phyloP scores from a whole-genome alignment of 2,888 invertebrate genomes.

The Prosapia bicincta region DNA sequence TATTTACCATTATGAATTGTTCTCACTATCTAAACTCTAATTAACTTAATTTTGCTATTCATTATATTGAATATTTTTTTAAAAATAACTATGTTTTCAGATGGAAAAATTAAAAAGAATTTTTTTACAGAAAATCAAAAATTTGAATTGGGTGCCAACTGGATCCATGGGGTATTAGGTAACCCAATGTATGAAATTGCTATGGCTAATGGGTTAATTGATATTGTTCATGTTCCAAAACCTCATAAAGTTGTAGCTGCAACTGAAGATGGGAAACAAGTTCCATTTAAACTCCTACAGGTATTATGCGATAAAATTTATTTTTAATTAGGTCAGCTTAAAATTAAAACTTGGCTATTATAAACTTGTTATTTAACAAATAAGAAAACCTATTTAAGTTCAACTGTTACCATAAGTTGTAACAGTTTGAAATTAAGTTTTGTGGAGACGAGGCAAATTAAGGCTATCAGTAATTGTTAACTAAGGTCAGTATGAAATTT shows the following conservation, averaged over 20 bases:
- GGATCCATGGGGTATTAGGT: conserved; percentile 88
- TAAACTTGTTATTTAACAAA: background rate
- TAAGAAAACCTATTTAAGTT: background rate
- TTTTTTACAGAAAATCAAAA: conserved; percentile 45
- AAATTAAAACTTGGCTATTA: background rate
- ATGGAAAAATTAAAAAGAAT: no score
- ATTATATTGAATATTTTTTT: no score
- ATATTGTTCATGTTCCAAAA: conserved; percentile 80
- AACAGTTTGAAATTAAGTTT: no score
- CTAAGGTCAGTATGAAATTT: no score
- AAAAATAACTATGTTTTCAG: no score
- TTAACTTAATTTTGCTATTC: no score
- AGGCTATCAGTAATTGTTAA: no score
- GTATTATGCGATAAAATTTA: conserved; percentile 40
- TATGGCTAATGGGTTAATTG: conserved; percentile 77
- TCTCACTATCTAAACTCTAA: no score
- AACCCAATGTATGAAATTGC: conserved; percentile 88
- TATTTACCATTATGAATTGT: no score
- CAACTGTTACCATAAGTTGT: background rate
- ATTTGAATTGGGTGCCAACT: conserved; percentile 87
- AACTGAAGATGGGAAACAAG: conserved; percentile 83
- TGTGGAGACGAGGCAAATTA: no score
- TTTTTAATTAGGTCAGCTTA: no score
- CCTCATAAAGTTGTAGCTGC: conserved; percentile 87
- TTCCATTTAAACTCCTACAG: conserved; percentile 72